Conservation (phyloP, 2,113 vertebrate genomes). For the Scytalopus superciliaris region DNA sequence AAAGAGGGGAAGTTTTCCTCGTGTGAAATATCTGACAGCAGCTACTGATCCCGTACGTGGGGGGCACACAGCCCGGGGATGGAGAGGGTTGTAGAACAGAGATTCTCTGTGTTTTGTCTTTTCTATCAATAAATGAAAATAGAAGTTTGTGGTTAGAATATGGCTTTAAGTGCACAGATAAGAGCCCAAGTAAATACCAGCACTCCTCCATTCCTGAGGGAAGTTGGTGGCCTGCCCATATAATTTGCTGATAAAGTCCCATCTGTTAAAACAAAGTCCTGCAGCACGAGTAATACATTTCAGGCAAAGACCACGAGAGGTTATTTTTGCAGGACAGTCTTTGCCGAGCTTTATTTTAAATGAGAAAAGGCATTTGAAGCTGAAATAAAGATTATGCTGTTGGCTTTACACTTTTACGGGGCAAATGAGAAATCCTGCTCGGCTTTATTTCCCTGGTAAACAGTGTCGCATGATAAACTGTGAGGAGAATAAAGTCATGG, state of each 20-base stretch:
- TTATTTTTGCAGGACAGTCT: constrained; percentile 75
- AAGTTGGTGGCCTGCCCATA: constrained; percentile 78
- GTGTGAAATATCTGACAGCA: neutral
- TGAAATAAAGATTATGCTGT: constrained; percentile 71
- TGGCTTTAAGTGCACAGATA: constrained; percentile 75
- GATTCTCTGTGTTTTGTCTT: constrained; percentile 63
- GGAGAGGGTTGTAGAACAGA: neutral
- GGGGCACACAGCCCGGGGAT: neutral
- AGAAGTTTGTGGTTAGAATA: constrained; percentile 72
- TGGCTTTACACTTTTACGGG: constrained; percentile 64
- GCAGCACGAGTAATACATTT: constrained; percentile 74
- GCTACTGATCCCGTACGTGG: neutral
- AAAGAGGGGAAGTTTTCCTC: neutral
- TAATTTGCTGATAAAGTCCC: constrained; percentile 82
- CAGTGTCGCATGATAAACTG: constrained; percentile 70
- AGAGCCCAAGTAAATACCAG: constrained; percentile 74
- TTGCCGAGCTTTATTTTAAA: constrained; percentile 64
- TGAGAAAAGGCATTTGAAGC: constrained; percentile 68
- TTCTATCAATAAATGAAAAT: constrained; percentile 64
- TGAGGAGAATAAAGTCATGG: constrained; percentile 74
- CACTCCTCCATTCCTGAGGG: constrained; percentile 72
- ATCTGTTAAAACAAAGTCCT: constrained; percentile 83
- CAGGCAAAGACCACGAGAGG: constrained; percentile 68
- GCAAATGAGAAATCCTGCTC: constrained; percentile 60
- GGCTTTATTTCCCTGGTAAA: constrained; percentile 63